These are phyloP conservation scores for Hemistola chrysoprasaria DNA, from an alignment of 2,888 invertebrate species.

Conservation along the genomic window DNA sequence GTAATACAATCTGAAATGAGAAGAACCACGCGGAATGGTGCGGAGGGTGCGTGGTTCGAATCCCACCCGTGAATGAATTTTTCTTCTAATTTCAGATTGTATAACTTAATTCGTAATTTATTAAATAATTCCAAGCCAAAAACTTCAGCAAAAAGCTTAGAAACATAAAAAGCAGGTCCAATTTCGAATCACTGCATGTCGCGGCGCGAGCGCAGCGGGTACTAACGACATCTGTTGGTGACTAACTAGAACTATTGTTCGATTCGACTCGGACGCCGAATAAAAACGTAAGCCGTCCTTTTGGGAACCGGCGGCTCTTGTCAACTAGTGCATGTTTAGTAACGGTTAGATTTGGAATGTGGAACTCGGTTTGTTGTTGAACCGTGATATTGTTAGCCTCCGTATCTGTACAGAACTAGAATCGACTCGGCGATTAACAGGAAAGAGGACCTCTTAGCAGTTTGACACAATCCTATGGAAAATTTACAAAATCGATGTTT, in stretches of 20 bases:
- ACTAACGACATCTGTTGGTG: slow-evolving; percentile 76
- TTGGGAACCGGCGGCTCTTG: slow-evolving; percentile 60
- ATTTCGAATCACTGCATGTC: slow-evolving; percentile 61
- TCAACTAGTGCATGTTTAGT: slow-evolving; percentile 67
- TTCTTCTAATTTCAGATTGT: too few relatives aligned
- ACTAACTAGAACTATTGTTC: slow-evolving; percentile 75
- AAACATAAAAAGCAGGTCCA: slow-evolving; percentile 39
- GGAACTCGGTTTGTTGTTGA: slow-evolving; percentile 56
- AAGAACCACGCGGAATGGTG: too few relatives aligned
- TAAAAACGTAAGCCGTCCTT: slow-evolving; percentile 28
- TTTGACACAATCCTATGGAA: too few relatives aligned
- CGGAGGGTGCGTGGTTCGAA: too few relatives aligned
- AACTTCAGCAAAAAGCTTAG: slow-evolving; percentile 13
- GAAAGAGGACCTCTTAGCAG: not conserved
- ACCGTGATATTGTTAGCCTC: slow-evolving; percentile 34
- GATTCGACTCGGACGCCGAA: slow-evolving; percentile 59
- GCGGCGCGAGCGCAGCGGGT: slow-evolving; percentile 64
- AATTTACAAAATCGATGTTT: too few relatives aligned
- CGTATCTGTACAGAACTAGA: not conserved
- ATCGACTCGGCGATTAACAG: not conserved
- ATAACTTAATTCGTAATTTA: too few relatives aligned
- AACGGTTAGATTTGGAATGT: slow-evolving; percentile 73
- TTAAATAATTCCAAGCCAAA: too few relatives aligned
- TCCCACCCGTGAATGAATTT: too few relatives aligned
- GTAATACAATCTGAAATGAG: too few relatives aligned